phyloP scores from a whole-genome alignment of 2,113 vertebrate species.

The Australoheros scitulus region DNA sequence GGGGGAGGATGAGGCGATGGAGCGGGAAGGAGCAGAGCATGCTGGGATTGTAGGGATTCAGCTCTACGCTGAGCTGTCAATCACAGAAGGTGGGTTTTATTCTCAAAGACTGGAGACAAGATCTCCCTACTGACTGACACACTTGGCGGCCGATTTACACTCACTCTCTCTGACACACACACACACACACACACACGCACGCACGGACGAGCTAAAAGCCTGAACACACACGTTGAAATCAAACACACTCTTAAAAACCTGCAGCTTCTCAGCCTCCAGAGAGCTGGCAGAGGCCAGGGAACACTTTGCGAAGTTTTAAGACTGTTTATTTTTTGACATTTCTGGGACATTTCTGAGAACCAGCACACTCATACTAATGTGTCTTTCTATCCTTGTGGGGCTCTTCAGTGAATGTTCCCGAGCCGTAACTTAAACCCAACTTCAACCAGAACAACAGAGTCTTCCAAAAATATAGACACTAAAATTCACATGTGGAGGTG shows the following conservation, averaged over 20 bases:
- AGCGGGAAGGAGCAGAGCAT: constrained; percentile 29
- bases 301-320: constrained; percentile 31
- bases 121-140: neutral
- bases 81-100: constrained; percentile 28
- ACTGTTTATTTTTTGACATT: constrained; percentile 46
- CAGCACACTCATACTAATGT: neutral
- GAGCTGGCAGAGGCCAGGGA: neutral
- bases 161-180: neutral
- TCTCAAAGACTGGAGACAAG: constrained; percentile 16
- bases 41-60: constrained; percentile 30
- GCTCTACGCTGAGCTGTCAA: constrained; percentile 20
- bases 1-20: neutral
- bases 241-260: neutral
- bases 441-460: too few relatives aligned
- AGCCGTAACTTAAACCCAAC: neutral
- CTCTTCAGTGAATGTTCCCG: neutral
- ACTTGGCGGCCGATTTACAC: constrained; percentile 12
- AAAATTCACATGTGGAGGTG: neutral
- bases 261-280: neutral
- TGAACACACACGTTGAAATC: neutral
- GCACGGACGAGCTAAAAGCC: neutral
- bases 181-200: neutral
- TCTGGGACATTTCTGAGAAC: constrained; percentile 38
- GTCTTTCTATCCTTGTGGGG: neutral
- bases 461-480: too few relatives aligned